Percentiles rank a stretch among this genome's conserved stretches.
Conservation (phyloP, 2,888 invertebrate species). For the Drosophila diplacantha region DNA sequence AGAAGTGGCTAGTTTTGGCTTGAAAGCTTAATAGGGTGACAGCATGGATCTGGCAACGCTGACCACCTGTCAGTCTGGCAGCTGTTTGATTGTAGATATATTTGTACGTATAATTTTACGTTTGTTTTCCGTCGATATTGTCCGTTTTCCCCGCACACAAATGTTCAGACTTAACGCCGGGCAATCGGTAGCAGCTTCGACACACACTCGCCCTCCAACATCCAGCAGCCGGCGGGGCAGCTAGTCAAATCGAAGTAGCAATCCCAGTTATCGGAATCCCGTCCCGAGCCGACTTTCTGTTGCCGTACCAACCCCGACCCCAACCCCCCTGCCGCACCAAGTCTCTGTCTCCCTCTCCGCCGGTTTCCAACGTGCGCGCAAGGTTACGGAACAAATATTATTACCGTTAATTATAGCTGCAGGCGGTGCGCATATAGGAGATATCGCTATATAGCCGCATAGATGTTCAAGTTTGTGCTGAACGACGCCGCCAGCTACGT, state of each 20-base stretch:
- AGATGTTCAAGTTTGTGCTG: conserved; percentile 60
- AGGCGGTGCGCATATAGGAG: conserved; percentile 22
- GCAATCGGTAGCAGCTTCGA: conserved; percentile 6
- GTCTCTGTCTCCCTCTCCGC: conserved; percentile 8
- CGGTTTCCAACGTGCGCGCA: conserved; percentile 28
- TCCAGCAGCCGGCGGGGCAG: conserved; percentile 3
- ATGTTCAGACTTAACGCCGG: conserved; percentile 36
- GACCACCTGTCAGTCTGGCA: conserved; percentile 57
- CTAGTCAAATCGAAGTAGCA: not conserved
- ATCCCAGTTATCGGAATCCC: conserved; percentile 7
- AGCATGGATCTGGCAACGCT: not conserved
- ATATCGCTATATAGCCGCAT: conserved; percentile 21
- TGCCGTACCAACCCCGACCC: not conserved
- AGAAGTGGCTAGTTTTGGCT: not conserved
- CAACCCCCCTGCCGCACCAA: not conserved
- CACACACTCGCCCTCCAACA: not conserved
- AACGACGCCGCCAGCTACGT: conserved; percentile 59
- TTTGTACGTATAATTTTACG: conserved; percentile 51
- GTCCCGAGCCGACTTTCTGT: conserved; percentile 2
- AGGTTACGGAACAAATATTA: conserved; percentile 39
- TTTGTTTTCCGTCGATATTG: conserved; percentile 49
- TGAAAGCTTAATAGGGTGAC: not conserved
- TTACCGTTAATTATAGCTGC: conserved; percentile 44
- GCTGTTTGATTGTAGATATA: conserved; percentile 41
- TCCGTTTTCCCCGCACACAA: conserved; percentile 31